These are phyloP conservation scores for Drosophila algonquin DNA, from an alignment of 2,888 invertebrate species.

Conservation along the genomic window DNA sequence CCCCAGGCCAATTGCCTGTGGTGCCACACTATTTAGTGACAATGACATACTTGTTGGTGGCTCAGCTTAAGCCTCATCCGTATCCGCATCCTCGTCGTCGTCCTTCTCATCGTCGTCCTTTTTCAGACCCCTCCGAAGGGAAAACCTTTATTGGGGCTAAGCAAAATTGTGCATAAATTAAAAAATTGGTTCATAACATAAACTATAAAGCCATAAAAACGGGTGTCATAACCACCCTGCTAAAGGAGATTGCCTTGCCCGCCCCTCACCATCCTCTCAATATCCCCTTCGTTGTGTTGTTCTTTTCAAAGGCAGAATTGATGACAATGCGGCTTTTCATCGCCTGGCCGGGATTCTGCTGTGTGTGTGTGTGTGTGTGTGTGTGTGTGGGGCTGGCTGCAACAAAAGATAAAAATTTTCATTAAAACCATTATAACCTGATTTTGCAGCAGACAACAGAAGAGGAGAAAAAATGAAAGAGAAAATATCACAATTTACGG, in stretches of 20 bases:
- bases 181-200: constrained; percentile 59
- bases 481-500: constrained; percentile 30
- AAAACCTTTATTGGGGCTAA: constrained; percentile 25
- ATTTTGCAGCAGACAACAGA: constrained; percentile 49
- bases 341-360: constrained; percentile 53
- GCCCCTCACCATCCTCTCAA: constrained; percentile 1
- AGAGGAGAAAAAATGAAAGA: constrained; percentile 25
- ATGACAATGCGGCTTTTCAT: constrained; percentile 78
- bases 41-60: constrained; percentile 66
- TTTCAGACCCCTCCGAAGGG: not conserved
- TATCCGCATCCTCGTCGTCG: not conserved
- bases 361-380: constrained; percentile 37
- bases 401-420: constrained; percentile 78
- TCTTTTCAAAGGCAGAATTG: constrained; percentile 66
- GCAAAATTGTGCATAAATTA: constrained; percentile 74
- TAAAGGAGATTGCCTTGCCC: constrained; percentile 47
- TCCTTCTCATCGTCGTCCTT: too few species aligned
- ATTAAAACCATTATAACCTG: constrained; percentile 76
- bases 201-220: constrained; percentile 66
- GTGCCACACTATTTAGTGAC: constrained; percentile 64
- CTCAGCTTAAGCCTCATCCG: constrained; percentile 3
- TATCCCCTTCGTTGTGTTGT: constrained; percentile 33
- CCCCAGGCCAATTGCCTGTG: constrained; percentile 64
- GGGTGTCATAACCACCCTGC: constrained; percentile 44
- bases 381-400: constrained; percentile 55